A percentile compares a stretch with the other conserved stretches of the same genome.
Conservation (phyloP, 2,113 vertebrate species). For the Cyprinus carpio region DNA sequence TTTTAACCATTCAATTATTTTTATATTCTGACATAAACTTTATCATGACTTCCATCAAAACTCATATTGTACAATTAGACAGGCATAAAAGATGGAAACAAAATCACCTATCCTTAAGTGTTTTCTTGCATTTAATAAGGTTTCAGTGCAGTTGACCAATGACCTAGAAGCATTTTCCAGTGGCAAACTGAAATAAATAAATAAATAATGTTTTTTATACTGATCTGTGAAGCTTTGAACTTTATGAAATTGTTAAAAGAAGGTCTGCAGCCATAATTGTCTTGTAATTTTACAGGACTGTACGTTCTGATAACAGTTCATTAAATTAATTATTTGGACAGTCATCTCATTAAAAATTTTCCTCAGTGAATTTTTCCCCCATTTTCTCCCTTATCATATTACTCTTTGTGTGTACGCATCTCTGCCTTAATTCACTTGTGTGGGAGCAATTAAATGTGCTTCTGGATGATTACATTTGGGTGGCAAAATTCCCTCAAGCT, state of each 20-base stretch:
- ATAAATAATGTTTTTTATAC: too few species aligned
- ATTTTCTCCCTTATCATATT: slow-evolving; percentile 23
- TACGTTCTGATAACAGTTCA: not conserved
- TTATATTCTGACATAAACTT: not conserved
- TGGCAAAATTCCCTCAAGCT: slow-evolving; percentile 22
- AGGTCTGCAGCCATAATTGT: not conserved
- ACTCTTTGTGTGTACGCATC: slow-evolving; percentile 28
- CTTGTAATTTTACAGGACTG: not conserved
- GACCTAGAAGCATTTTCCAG: not conserved
- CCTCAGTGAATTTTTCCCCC: not conserved
- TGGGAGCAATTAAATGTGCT: slow-evolving; percentile 54
- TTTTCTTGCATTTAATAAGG: not conserved
- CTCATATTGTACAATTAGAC: not conserved
- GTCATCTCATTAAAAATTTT: slow-evolving; percentile 30
- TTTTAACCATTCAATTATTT: not conserved
- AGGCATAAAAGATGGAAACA: not conserved
- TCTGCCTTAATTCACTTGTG: slow-evolving; percentile 35
- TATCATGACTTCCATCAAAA: not conserved
- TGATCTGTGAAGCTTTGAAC: not conserved
- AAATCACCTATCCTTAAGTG: not conserved
- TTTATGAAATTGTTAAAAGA: not conserved
- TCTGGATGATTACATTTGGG: slow-evolving; percentile 34
- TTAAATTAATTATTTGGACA: slow-evolving; percentile 14
- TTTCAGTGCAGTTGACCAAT: not conserved
- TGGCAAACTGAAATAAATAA: not conserved